These are phyloP conservation scores for Polyodon spathula DNA, from an alignment of 2,113 vertebrate species.

Conservation along the genomic window DNA sequence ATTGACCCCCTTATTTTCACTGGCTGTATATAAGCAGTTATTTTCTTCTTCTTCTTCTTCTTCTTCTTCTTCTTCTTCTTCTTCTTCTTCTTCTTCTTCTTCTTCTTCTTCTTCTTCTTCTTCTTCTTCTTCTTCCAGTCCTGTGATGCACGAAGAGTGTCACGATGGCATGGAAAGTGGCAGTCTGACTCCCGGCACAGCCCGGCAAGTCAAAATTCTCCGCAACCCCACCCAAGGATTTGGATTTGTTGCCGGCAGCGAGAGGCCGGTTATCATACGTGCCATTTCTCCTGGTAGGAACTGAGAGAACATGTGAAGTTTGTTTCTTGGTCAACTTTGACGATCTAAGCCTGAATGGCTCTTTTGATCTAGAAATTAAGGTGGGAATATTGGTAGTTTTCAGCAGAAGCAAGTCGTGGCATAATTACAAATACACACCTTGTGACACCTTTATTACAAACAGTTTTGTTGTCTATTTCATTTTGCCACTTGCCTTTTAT, in stretches of 20 bases:
- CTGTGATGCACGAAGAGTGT: constrained; percentile 83
- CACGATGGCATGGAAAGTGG: constrained; percentile 89
- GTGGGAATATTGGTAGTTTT: no score
- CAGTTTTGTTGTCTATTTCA: no score
- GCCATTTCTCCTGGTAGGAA: constrained; percentile 86
- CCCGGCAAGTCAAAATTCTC: constrained; percentile 83
- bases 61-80: neutral
- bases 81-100: neutral
- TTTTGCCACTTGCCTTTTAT: no score
- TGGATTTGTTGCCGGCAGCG: constrained; percentile 88
- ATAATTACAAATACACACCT: no score
- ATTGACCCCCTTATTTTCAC: no score
- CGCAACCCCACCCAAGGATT: constrained; percentile 82
- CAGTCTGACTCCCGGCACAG: constrained; percentile 78
- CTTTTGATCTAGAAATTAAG: no score
- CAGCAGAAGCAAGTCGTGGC: no score
- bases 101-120: neutral
- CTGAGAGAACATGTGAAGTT: no score
- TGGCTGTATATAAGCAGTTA: no score
- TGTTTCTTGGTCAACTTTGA: no score
- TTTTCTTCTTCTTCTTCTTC: neutral
- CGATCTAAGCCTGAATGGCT: no score
- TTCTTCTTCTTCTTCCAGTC: constrained; percentile 47
- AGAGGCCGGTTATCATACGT: constrained; percentile 84
- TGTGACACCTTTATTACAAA: no score